Evolutionary conservation across 2,113 vertebrate species (phyloP), one percentile per base, ranked within the genome.

Genomic region (Pachycephala philippinensis): DNA sequence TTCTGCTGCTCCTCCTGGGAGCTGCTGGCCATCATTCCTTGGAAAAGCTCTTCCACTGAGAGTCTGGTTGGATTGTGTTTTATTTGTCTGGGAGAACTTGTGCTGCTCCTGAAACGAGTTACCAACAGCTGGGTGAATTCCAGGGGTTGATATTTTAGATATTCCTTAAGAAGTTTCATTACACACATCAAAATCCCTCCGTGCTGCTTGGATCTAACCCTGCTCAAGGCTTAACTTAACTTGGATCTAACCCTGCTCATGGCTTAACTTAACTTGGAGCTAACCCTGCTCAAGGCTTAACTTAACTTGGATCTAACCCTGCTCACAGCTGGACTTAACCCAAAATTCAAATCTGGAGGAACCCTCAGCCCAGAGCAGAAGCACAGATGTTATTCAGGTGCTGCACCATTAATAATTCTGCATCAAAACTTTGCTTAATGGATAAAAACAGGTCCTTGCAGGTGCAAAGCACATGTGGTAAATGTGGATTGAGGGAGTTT

Each of bases 21-120:
- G 9, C 1, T 70, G 65, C 0, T 42, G 93, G 63, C 39, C 71
- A 4, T 27, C 28, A 3, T 23, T 45, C 23, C 70, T 37, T 24
- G 83, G 75, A 3, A 92, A 80, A 70, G 50, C 69, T 11, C 45
- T 89, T 22, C 33, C 77, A 79, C 47, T 39, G 10, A 63, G 52
- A 17, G 11, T 5, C 26, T 19, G 91, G 9, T 9, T 61, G 37
- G 65, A n/a, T 39, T 69, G 96, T 13, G 19, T 9, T 60, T 39
- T 70, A 21, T 89, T 87, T 6, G 37, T 68, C 47, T 83, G 94
- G 60, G 44, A 79, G 37, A 14, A 40, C 6, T 79, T 72, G 56
- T 83, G 96, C 35, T 86, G 94, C 96, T 94, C 95, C 97, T 98
- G 87, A 87, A 98, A 94, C 3, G 27, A 71, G 30, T 26, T 9